Conservation (phyloP, 2,888 invertebrate species). For the Allolobophora icterica region DNA sequence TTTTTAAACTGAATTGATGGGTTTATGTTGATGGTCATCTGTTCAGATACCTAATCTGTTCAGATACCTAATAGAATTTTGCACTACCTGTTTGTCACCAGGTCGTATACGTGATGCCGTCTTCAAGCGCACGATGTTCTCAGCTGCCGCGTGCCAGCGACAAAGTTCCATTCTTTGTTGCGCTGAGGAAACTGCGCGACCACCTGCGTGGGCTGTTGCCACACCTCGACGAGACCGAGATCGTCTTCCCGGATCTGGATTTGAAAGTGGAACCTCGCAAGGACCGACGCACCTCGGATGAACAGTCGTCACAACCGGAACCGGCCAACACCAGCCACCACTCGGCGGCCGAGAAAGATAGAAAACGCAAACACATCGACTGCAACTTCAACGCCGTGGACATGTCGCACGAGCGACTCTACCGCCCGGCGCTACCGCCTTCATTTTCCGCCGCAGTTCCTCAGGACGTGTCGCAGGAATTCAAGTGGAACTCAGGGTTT, state of each 20-base stretch:
- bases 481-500: constrained; percentile 34
- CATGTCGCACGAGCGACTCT: constrained; percentile 28
- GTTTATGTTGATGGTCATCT: background rate
- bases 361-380: constrained; percentile 28
- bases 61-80: too few relatives aligned
- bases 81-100: constrained; percentile 63
- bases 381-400: constrained; percentile 18
- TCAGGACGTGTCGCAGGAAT: constrained; percentile 28
- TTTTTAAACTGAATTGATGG: background rate
- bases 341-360: background rate
- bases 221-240: constrained; percentile 59
- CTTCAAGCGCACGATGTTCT: constrained; percentile 94
- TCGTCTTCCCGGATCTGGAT: constrained; percentile 60
- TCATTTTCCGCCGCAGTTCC: constrained; percentile 28
- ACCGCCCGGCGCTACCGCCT: constrained; percentile 32
- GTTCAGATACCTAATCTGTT: too few relatives aligned
- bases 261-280: constrained; percentile 46
- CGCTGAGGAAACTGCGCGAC: constrained; percentile 92
- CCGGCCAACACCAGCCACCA: background rate
- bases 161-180: constrained; percentile 96
- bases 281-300: constrained; percentile 36
- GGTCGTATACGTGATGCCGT: constrained; percentile 99
- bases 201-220: constrained; percentile 80
- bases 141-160: constrained; percentile 94
- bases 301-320: background rate